phyloP scores from a whole-genome alignment of 2,797 vertebrate genomes.

The Salmo trutta region DNA sequence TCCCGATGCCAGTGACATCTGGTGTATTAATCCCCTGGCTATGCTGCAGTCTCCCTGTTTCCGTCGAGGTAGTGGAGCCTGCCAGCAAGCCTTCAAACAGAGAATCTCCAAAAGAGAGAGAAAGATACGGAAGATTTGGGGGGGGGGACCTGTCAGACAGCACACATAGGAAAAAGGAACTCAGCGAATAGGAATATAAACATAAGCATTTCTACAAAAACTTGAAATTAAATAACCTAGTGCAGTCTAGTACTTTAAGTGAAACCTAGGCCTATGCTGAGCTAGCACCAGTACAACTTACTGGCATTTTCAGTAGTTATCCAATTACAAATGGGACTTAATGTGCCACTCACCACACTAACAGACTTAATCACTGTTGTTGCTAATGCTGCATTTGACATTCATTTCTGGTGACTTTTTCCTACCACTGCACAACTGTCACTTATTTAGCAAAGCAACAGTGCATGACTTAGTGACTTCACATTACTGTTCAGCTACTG shows the following conservation, averaged over 20 bases:
- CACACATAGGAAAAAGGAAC: not conserved
- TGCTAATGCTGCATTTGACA: constrained; percentile 24
- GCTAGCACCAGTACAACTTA: no score
- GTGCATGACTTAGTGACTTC: constrained; percentile 18
- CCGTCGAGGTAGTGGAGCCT: no score
- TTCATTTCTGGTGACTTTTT: constrained; percentile 31
- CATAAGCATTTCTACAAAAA: not conserved
- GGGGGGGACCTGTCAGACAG: not conserved
- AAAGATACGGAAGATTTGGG: constrained; percentile 9
- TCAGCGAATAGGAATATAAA: not conserved
- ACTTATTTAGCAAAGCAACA: constrained; percentile 17
- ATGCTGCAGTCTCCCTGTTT: not conserved
- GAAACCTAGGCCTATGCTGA: not conserved
- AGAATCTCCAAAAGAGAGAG: no score
- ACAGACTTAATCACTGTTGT: not conserved
- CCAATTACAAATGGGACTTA: not conserved
- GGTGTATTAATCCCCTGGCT: not conserved
- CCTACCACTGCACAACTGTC: constrained; percentile 34
- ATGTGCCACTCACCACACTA: not conserved
- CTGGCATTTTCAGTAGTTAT: not conserved
- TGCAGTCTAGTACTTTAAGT: no score
- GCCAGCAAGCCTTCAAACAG: no score
- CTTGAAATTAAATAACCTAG: no score
- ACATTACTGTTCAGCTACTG: constrained; percentile 12
- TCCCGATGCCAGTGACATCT: constrained; percentile 10